These are phyloP conservation scores for Perognathus longimembris DNA, from an alignment of 2,113 vertebrate species.

Conservation along the genomic window DNA sequence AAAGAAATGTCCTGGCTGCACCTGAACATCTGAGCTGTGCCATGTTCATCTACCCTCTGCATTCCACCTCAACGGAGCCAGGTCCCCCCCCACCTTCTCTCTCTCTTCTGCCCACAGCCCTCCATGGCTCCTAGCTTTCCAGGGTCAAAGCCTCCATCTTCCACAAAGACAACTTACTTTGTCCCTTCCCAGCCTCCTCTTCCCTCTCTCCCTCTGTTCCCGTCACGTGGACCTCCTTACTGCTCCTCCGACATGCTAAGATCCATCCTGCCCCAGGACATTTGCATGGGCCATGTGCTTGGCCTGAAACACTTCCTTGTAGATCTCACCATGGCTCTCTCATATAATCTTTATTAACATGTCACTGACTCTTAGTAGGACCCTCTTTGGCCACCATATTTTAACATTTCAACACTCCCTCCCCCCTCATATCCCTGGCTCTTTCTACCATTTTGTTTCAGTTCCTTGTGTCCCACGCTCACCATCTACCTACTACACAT, in stretches of 20 bases:
- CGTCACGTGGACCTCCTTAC: accelerated
- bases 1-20: too few relatives aligned
- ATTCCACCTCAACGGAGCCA: too few relatives aligned
- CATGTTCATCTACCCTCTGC: too few relatives aligned
- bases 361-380: background rate
- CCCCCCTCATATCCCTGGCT: too few relatives aligned
- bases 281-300: background rate
- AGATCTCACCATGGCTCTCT: background rate
- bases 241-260: background rate
- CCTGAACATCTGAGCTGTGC: too few relatives aligned
- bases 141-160: too few relatives aligned
- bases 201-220: background rate
- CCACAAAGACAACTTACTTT: too few relatives aligned
- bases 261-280: background rate
- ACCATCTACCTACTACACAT: background rate
- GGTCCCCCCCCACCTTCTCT: background rate
- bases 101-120: too few relatives aligned
- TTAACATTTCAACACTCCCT: background rate
- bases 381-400: background rate
- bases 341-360: background rate
- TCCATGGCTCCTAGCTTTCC: too few relatives aligned
- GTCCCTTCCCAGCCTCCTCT: too few relatives aligned
- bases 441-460: too few relatives aligned
- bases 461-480: background rate
- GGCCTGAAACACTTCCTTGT: background rate